Evolutionary conservation across 2,797 vertebrate genomes (phyloP), one percentile per base, ranked within the genome.

Genomic region (Malurus splendens): DNA sequence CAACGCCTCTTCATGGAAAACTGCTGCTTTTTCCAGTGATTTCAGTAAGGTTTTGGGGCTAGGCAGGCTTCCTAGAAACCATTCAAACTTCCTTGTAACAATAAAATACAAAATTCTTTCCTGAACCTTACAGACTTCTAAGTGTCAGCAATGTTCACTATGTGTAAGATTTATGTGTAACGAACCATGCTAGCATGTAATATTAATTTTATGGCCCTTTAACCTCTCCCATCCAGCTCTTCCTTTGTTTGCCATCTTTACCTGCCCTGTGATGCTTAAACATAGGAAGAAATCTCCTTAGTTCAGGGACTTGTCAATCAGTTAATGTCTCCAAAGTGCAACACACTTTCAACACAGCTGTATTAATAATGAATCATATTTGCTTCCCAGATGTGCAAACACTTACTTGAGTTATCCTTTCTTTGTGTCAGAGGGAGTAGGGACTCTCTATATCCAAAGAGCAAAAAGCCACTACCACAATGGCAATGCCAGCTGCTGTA

Each of bases 331-430:
- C 61, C 66, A 54, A 91, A 79, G 70, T 68, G 72, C 86, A 85
- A 60, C 1, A 1, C 30, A 32, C 33, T 81, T 62, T 61, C 51
- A 87, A 66, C 38, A 54, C 32, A 39, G 6, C 20, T 47, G 4
- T 25, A 75, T 89, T 83, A 88, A 90, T 81, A 85, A 92, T 88
- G 27, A 88, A 93, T 86, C 30, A 33, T 14, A 42, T 90, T 76
- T 95, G 52, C 68, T 94, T 95, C 92, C 55, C 13, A 71, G 86
- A 81, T 70, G 61, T 70, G 86, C 81, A 82, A 56, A 57, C 32
- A 51, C 38, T 93, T 91, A 41, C 39, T 82, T 65, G 44, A 84
- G 28, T 64, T 90, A 87, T 91, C 27, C 52, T 55, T 52, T 66
- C 45, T 57, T 52, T 3, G 11, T 91, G 65, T 55, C 83, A 80